Conservation (phyloP, 2,113 vertebrate species). For the Pteruthius melanotis region DNA sequence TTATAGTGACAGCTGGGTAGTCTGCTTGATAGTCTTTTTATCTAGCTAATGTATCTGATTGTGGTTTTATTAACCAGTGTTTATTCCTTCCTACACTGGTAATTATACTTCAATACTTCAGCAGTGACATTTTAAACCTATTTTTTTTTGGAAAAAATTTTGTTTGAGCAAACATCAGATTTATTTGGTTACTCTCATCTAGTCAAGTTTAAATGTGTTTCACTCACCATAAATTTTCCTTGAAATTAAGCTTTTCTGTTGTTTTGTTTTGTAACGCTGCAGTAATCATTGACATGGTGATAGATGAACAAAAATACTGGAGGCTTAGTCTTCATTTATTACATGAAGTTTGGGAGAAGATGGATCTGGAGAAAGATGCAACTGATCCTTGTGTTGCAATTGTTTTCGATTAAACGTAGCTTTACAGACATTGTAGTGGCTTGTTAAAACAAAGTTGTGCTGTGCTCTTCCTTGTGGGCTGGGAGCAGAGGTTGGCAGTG, state of each 20-base stretch:
- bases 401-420: background rate
- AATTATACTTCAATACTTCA: background rate
- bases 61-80: background rate
- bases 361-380: background rate
- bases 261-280: background rate
- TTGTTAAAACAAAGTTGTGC: background rate
- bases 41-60: background rate
- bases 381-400: background rate
- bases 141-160: background rate
- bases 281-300: background rate
- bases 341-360: background rate
- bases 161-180: background rate
- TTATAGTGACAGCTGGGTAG: background rate
- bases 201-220: background rate
- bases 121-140: background rate
- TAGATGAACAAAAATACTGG: background rate
- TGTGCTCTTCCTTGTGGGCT: fast-evolving
- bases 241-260: constrained; percentile 3
- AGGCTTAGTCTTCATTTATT: background rate
- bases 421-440: background rate
- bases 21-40: background rate
- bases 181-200: background rate
- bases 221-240: background rate
- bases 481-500: background rate
- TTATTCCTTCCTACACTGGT: background rate